Evolutionary conservation across 2,113 vertebrate species (phyloP).

Genomic region (Haemorhous mexicanus): DNA sequence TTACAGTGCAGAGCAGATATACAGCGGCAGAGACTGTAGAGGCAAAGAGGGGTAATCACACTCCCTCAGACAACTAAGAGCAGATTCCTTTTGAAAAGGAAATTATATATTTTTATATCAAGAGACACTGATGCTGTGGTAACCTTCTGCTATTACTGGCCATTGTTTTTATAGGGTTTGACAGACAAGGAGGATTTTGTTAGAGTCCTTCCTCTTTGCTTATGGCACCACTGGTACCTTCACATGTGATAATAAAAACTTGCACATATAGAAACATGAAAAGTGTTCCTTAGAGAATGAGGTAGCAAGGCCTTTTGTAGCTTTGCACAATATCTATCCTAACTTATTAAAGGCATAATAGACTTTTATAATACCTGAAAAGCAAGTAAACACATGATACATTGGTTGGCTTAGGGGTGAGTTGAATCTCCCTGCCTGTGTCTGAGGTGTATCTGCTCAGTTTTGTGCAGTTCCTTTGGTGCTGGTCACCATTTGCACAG

Average conservation of each 20-base stretch:
- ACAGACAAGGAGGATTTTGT: not conserved
- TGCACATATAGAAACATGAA: not conserved
- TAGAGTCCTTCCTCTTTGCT: not conserved
- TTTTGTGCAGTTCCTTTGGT: not conserved
- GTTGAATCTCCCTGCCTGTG: not conserved
- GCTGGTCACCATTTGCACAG: not conserved
- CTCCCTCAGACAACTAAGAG: not conserved
- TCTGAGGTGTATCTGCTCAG: not conserved
- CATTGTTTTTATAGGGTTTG: not conserved
- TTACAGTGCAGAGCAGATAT: not conserved
- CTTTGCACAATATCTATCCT: not conserved
- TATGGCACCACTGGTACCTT: not conserved
- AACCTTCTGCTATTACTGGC: not conserved
- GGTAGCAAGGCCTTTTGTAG: not conserved
- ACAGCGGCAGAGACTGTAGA: not conserved
- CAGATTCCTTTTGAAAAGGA: not conserved
- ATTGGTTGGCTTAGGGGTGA: not conserved
- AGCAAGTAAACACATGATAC: not conserved
- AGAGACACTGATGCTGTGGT: not conserved
- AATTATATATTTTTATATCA: not conserved
- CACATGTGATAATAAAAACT: not conserved
- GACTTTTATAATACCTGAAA: not conserved
- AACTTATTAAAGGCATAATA: not conserved
- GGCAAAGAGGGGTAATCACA: not conserved
- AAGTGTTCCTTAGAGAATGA: not conserved